phyloP scores from a whole-genome alignment of 1,140 invertebrate species.

The Drosophila sp. region DNA sequence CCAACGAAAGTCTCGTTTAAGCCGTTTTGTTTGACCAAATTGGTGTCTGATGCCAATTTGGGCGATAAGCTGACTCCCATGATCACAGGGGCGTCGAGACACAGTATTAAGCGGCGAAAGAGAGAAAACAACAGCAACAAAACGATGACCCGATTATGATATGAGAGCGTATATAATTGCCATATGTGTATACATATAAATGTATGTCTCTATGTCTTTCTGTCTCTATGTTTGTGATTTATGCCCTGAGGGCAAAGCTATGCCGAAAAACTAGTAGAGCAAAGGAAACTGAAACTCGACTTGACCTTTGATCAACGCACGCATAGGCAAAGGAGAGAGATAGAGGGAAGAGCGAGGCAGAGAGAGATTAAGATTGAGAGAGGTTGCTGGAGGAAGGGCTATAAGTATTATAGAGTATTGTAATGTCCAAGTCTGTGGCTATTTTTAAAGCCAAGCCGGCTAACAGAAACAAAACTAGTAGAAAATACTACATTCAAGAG shows the following conservation, averaged over 20 bases:
- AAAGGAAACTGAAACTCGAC: slow-evolving; percentile 39
- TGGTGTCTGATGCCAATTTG: slow-evolving; percentile 35
- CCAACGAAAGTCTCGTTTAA: slow-evolving; percentile 38
- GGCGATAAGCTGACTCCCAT: slow-evolving; percentile 31
- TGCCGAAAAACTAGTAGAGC: slow-evolving; percentile 17
- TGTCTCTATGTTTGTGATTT: slow-evolving; percentile 16
- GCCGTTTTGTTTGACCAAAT: slow-evolving; percentile 52
- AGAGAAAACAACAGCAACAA: slow-evolving; percentile 27
- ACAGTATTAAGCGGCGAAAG: slow-evolving; percentile 16
- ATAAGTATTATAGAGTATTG: slow-evolving; percentile 22
- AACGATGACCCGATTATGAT: slow-evolving; percentile 64
- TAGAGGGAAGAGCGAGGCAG: too few relatives aligned
- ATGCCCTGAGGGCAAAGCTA: slow-evolving; percentile 21
- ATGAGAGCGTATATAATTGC: slow-evolving; percentile 44
- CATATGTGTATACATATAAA: slow-evolving; percentile 18
- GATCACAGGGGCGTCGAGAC: not conserved
- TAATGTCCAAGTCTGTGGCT: slow-evolving; percentile 44
- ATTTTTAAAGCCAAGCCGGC: slow-evolving; percentile 55
- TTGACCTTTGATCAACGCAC: slow-evolving; percentile 48
- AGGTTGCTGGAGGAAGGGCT: too few relatives aligned
- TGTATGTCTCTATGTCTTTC: not conserved
- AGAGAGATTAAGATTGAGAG: not conserved
- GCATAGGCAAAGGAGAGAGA: not conserved
- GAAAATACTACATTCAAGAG: too few relatives aligned
- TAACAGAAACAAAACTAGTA: slow-evolving; percentile 48